These are phyloP conservation scores for Pheosia tremula DNA, from an alignment of 2,888 invertebrate genomes.

Conservation along the genomic window DNA sequence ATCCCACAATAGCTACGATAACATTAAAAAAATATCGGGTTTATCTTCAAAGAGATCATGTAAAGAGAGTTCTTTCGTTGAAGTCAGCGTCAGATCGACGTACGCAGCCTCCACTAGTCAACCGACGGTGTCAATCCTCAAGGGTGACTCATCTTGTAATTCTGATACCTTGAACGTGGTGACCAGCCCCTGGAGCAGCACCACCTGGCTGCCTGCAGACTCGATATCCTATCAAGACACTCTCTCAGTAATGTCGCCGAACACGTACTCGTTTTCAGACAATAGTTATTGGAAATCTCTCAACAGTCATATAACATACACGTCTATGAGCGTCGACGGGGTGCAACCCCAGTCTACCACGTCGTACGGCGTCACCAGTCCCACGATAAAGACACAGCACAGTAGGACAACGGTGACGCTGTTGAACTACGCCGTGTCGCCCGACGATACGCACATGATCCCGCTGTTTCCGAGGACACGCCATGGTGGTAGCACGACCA, in stretches of 20 bases:
- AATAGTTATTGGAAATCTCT: conserved; percentile 10
- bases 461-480: conserved; percentile 5
- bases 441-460: conserved; percentile 9
- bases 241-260: conserved; percentile 2
- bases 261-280: background rate
- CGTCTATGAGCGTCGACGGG: conserved; percentile 14
- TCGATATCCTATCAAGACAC: background rate
- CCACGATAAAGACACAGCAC: conserved; percentile 2
- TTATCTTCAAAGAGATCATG: background rate
- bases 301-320: conserved; percentile 6
- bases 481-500: conserved; percentile 26
- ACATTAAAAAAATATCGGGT: background rate
- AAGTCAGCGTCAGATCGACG: background rate
- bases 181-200: no score
- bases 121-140: background rate
- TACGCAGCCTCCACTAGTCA: no score
- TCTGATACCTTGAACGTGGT: conserved; percentile 42
- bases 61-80: background rate
- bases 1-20: background rate
- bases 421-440: conserved; percentile 6
- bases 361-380: conserved; percentile 26
- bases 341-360: conserved; percentile 36
- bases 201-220: no score
- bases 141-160: conserved; percentile 6
- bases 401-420: conserved; percentile 29